Conservation (phyloP, 2,888 invertebrate genomes). For the Mayetiola destructor region DNA sequence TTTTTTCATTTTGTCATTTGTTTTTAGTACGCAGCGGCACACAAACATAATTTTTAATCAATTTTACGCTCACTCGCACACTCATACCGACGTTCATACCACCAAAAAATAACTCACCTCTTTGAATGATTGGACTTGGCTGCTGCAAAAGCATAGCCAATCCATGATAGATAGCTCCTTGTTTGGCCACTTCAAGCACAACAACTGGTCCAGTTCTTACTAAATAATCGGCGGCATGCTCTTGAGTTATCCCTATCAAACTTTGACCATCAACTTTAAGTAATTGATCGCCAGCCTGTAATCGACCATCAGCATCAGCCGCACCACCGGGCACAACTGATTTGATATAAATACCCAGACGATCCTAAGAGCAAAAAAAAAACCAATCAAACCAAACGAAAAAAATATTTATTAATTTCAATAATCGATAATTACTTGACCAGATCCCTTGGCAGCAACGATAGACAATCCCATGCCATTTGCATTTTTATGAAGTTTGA, state of each 20-base stretch:
- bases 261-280: conserved; percentile 94
- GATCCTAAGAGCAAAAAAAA: conserved; percentile 38
- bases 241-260: conserved; percentile 70
- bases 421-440: conserved; percentile 41
- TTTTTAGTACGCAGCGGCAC: too few relatives aligned
- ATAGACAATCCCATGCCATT: conserved; percentile 98
- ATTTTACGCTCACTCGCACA: not conserved
- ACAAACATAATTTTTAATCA: not conserved
- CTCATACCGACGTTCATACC: not conserved
- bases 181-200: conserved; percentile 90
- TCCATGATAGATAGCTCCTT: conserved; percentile 94
- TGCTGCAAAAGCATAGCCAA: conserved; percentile 83
- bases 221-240: conserved; percentile 87
- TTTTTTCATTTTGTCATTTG: too few relatives aligned
- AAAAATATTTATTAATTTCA: not conserved
- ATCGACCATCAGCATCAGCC: conserved; percentile 81
- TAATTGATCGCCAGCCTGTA: conserved; percentile 94
- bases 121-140: conserved; percentile 67
- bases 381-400: not conserved
- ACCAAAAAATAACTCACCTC: conserved; percentile 41
- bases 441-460: conserved; percentile 87
- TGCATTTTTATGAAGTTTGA: conserved; percentile 83
- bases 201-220: conserved; percentile 89
- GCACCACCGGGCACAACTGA: conserved; percentile 92
- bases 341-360: conserved; percentile 95